Evolutionary conservation across 2,797 vertebrate species (phyloP), one percentile per base, ranked within the genome.

Genomic region (Catamblyrhynchus diadema): DNA sequence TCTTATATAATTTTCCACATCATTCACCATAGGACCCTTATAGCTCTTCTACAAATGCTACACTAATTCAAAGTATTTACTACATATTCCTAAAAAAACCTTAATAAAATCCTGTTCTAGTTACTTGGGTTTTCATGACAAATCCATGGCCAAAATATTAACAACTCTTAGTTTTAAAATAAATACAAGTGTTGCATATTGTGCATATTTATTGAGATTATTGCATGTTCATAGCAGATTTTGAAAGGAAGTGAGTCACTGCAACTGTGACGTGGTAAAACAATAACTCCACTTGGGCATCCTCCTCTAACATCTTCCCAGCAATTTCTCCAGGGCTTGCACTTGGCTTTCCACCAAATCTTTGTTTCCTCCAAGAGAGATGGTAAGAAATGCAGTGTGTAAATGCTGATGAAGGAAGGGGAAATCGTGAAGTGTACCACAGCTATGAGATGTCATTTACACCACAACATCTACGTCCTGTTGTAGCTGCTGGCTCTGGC

Each of bases 401-500:
- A 67, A 78, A 88, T 91, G 61, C 41, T 12, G 1, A 59, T 32
- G 51, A 59, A 80, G 60, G 81, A 93, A 57, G 28, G 27, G 30
- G 39, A 87, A 87, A 86, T 77, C 0, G 0, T 71, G 65, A 86
- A 56, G n/a, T 42, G 48, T 0, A 0, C 37, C 73, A 79, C 30
- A 81, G 28, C 23, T 44, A 35, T 19, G 61, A 53, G 1, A 2
- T 0, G 1, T 54, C 73, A 15, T 37, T 39, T 48, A 20, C 27
- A 14, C 30, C 60, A 70, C 32, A 48, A 23, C 7, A 32, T 41
- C 61, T 53, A 6, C 0, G 1, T 71, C 57, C 56, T 4, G 0
- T 54, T 17, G 53, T 41, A 71, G 42, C 37, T 39, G 41, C 41
- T 66, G 48, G 67, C 21, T 59, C 27, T 2, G 2, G 37, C 35